These are phyloP conservation scores for Recurvirostra avosetta DNA, from an alignment of 2,113 vertebrate genomes.

Conservation along the genomic window DNA sequence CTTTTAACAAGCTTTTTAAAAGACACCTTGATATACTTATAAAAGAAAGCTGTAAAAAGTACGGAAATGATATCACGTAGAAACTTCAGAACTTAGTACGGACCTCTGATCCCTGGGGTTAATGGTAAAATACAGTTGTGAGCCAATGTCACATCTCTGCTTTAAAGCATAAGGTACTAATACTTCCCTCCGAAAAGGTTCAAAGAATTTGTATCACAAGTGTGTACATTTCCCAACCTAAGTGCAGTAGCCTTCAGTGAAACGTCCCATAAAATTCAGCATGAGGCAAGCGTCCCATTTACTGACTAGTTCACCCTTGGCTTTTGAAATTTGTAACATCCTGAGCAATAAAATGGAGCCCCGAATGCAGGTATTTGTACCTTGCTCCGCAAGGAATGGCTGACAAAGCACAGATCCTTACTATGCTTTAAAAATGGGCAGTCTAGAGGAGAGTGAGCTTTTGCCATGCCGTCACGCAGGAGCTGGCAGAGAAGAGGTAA, in stretches of 20 bases:
- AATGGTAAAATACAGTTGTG: fast-evolving
- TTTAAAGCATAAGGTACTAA: not conserved
- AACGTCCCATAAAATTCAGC: not conserved
- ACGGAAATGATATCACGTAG: not conserved
- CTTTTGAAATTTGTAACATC: not conserved
- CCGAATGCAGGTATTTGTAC: not conserved
- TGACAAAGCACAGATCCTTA: not conserved
- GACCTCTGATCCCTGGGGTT: not conserved
- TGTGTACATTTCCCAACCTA: not conserved
- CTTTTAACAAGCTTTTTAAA: not conserved
- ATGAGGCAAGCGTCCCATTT: not conserved
- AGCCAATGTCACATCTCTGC: not conserved
- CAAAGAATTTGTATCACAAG: not conserved
- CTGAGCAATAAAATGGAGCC: not conserved
- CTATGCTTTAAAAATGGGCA: not conserved
- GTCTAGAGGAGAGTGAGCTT: not conserved
- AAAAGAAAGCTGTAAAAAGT: not conserved
- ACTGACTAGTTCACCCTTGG: not conserved
- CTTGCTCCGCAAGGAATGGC: not conserved
- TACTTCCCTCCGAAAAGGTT: not conserved
- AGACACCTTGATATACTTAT: not conserved
- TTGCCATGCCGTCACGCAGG: not conserved
- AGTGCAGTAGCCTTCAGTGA: not conserved
- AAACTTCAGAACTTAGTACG: not conserved
- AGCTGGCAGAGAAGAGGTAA: not conserved